phyloP scores from a whole-genome alignment of 2,888 invertebrate species.

The Drosophila barbarae region DNA sequence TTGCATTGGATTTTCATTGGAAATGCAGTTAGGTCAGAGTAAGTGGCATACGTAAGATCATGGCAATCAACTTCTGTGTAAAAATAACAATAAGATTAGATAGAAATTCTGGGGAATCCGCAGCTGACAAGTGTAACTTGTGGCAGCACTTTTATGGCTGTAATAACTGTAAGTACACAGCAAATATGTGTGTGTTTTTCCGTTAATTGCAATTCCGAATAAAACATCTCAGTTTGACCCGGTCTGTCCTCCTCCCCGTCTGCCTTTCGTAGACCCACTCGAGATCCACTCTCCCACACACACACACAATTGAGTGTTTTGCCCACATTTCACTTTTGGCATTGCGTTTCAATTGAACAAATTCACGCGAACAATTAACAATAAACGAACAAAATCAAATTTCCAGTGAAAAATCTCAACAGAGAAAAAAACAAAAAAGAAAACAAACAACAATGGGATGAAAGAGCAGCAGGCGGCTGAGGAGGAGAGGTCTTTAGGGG shows the following conservation, averaged over 20 bases:
- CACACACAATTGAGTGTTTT: slow-evolving; percentile 65
- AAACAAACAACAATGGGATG: slow-evolving; percentile 34
- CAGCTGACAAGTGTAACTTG: slow-evolving; percentile 10
- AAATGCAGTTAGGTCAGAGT: slow-evolving; percentile 5
- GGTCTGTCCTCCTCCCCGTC: not conserved
- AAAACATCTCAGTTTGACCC: slow-evolving; percentile 15
- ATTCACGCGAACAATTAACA: slow-evolving; percentile 78
- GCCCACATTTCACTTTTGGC: slow-evolving; percentile 73
- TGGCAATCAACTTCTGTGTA: slow-evolving; percentile 6
- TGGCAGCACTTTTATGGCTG: slow-evolving; percentile 13
- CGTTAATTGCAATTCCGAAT: slow-evolving; percentile 17
- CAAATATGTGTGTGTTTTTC: slow-evolving; percentile 14
- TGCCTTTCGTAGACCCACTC: slow-evolving; percentile 35
- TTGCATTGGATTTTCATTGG: not conserved
- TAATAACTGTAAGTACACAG: slow-evolving; percentile 17
- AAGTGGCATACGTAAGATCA: not conserved
- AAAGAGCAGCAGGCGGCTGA: slow-evolving; percentile 23
- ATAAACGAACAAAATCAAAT: slow-evolving; percentile 46
- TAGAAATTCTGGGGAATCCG: slow-evolving; percentile 21
- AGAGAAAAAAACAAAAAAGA: slow-evolving; percentile 10
- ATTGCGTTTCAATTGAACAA: slow-evolving; percentile 75
- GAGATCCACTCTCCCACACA: slow-evolving; percentile 21
- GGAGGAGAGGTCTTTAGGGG: slow-evolving; percentile 29
- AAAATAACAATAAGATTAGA: slow-evolving; percentile 13
- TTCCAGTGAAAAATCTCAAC: slow-evolving; percentile 47